Percentiles rank a stretch among this genome's conserved stretches.
phyloP scores from a whole-genome alignment of 1,140 invertebrate species.

The Zophobas morio region DNA sequence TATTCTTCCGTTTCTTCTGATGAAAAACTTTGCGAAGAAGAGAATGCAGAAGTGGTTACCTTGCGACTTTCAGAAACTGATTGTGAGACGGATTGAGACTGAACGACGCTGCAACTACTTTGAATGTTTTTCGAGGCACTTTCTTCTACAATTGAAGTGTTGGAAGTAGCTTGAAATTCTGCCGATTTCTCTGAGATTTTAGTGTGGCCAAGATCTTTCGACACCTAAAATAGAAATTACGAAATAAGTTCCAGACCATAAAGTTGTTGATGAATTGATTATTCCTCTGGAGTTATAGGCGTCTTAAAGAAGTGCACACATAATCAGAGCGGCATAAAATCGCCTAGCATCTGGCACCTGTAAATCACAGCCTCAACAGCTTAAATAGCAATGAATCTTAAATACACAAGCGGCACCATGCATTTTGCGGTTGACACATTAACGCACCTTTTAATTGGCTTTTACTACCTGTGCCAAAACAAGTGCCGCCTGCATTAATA shows the following conservation, averaged over 20 bases:
- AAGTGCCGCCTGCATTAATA: conserved; percentile 50
- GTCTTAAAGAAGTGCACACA: background rate
- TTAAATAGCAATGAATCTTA: conserved; percentile 37
- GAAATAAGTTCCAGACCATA: background rate
- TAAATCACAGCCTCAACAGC: conserved; percentile 18
- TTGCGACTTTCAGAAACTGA: conserved; percentile 60
- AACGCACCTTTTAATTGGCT: conserved; percentile 51
- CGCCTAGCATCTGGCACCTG: conserved; percentile 4
- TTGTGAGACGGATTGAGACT: conserved; percentile 55
- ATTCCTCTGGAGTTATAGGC: background rate
- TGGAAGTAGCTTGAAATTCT: conserved; percentile 61
- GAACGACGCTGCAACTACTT: conserved; percentile 58
- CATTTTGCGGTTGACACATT: conserved; percentile 19
- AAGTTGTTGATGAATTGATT: conserved; percentile 9
- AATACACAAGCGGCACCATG: conserved; percentile 4
- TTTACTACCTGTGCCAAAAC: conserved; percentile 48
- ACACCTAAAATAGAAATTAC: conserved; percentile 55
- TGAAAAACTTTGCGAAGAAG: conserved; percentile 64
- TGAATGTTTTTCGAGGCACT: conserved; percentile 57
- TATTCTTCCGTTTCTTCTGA: conserved; percentile 66
- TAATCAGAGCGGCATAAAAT: background rate
- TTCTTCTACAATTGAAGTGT: conserved; percentile 62
- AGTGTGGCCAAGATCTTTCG: conserved; percentile 62
- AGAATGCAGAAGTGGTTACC: conserved; percentile 61
- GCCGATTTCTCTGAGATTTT: conserved; percentile 63